Evolutionary conservation across 2,888 invertebrate species (phyloP), one percentile per base, ranked within the genome.

Genomic region (Ochropacha duplaris): DNA sequence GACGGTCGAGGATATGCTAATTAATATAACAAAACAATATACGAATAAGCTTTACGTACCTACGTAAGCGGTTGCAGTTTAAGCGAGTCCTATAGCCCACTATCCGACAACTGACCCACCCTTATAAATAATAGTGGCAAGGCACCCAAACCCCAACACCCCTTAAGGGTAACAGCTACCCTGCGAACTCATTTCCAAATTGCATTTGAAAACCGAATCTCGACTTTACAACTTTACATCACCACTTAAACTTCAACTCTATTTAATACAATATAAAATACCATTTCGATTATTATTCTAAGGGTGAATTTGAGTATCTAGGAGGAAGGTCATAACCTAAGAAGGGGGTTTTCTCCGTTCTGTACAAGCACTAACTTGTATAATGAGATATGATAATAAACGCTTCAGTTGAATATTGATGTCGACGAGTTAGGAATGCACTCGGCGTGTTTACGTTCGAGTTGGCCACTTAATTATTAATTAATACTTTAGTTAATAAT

Each of bases 361-460:
- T 87, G 82, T 85, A 84, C 86, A 84, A 90, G 90, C 90, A 90
- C 92, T 92, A 92, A 92, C 92, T 92, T 85, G 90, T 88, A 92
- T 92, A 92, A 92, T 92, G 92, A 92, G 92, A 92, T 92, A 92
- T 92, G 92, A 92, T 92, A 92, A 92, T 92, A 92, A 92, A 92
- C 86, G 91, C 86, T 86, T 80, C 83, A 79, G 81, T 86, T 86
- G 92, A 92, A 92, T 92, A 92, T 92, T 92, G 92, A 92, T 92
- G 91, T 81, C 81, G 83, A 79, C 71, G 86, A 92, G 89, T 90
- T 90, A 84, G 84, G 83, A 86, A 87, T 90, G 90, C 89, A 89
- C 83, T 88, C 78, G 78, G 77, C 80, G 76, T 85, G 84, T 87
- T 87, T 85, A 88, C 81, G 78, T 80, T 73, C 69, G 65, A 72